A percentile compares a stretch with the other conserved stretches of the same genome.
Conservation (phyloP, 2,888 invertebrate species). For the Papilio gigon region DNA sequence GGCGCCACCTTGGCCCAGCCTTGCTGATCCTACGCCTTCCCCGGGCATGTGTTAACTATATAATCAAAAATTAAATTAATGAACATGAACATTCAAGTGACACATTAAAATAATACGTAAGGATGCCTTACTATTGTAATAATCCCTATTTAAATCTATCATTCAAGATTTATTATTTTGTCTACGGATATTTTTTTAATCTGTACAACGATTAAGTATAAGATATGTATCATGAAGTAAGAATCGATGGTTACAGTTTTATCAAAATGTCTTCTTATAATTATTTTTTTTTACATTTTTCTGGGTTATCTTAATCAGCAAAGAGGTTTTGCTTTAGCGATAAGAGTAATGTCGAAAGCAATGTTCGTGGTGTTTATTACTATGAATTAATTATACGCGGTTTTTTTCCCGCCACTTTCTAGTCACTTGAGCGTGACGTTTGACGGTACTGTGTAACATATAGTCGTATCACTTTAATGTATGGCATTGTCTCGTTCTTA, state of each 20-base stretch:
- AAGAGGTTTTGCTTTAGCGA: neutral
- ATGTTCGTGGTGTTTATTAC: conserved; percentile 17
- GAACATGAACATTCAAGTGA: neutral
- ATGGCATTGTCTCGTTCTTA: conserved; percentile 7
- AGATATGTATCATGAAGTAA: too few relatives aligned
- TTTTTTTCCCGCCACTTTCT: conserved; percentile 52
- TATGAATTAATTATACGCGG: conserved; percentile 38
- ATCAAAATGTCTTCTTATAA: too few relatives aligned
- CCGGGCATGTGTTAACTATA: conserved; percentile 23
- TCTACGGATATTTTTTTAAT: neutral
- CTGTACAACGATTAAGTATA: neutral
- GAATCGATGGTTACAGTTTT: too few relatives aligned
- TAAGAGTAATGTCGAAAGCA: neutral
- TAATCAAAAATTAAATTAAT: conserved; percentile 17
- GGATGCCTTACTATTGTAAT: neutral
- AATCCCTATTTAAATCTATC: neutral
- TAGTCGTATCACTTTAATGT: conserved; percentile 20
- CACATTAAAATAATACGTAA: neutral
- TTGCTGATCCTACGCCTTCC: conserved; percentile 37
- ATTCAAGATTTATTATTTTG: neutral
- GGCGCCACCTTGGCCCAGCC: conserved; percentile 44
- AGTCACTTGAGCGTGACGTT: conserved; percentile 48
- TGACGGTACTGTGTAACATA: conserved; percentile 21
- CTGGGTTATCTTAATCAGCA: too few relatives aligned
- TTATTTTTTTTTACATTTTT: too few relatives aligned